Percentiles rank a stretch among this genome's conserved stretches.
Evolutionary conservation across 2,797 vertebrate species (phyloP).

Genomic region (Clarias fuscus): DNA sequence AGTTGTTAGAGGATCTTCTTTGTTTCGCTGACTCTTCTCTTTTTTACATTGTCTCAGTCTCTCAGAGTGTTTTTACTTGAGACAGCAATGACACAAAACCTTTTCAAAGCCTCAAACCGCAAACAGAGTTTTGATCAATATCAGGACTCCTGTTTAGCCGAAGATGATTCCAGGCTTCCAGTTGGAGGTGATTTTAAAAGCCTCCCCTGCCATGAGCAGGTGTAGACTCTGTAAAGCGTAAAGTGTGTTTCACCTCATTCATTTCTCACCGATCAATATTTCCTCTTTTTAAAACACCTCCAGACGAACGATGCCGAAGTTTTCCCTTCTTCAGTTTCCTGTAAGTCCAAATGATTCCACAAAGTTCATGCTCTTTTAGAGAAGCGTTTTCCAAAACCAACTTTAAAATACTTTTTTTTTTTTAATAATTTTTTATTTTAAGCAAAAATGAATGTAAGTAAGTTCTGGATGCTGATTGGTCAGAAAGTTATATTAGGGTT

Average conservation of each 20-base stretch:
- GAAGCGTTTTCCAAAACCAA: not conserved
- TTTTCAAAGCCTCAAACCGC: not conserved
- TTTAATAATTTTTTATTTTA: not conserved
- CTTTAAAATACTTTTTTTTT: not conserved
- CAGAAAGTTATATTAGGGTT: not conserved
- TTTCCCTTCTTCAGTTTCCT: not conserved
- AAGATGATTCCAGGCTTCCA: not conserved
- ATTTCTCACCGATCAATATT: constrained; percentile 1
- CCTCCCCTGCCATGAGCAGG: not conserved
- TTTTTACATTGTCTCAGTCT: not conserved
- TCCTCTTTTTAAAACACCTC: not conserved
- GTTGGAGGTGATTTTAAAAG: constrained; percentile 28
- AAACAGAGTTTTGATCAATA: constrained; percentile 7
- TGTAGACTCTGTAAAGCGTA: not conserved
- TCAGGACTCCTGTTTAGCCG: not conserved
- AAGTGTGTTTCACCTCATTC: not conserved
- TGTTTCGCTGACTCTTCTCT: no score
- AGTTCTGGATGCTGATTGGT: not conserved
- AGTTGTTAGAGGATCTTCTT: not conserved
- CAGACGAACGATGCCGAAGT: not conserved
- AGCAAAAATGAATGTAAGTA: not conserved
- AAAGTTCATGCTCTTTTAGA: not conserved
- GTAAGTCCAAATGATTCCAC: not conserved
- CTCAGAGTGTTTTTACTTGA: not conserved
- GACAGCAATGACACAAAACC: not conserved